Evolutionary conservation across 2,113 vertebrate genomes (phyloP).

Genomic region (Aptenodytes patagonicus): DNA sequence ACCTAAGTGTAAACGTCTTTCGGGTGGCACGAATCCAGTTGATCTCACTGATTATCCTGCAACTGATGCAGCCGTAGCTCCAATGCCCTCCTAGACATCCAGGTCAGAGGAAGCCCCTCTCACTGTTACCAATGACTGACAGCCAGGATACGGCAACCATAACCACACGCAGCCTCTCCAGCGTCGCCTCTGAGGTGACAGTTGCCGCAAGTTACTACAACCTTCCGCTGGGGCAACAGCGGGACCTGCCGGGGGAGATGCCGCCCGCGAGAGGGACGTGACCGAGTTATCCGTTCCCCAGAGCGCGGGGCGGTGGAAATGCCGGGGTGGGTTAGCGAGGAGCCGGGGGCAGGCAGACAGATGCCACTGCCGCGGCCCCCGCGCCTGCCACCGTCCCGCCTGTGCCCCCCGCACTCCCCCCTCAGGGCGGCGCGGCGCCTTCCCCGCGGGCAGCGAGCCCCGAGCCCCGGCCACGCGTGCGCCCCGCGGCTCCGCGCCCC

Average conservation of each 20-base stretch:
- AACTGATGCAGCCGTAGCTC: background rate
- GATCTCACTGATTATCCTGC: background rate
- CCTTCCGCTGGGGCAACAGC: background rate
- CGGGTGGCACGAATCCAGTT: accelerated
- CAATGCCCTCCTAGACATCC: background rate
- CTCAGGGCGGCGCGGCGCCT: background rate
- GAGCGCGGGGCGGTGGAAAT: accelerated
- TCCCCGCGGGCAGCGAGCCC: background rate
- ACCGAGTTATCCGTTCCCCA: background rate
- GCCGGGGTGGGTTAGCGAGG: background rate
- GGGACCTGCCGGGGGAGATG: background rate
- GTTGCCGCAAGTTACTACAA: background rate
- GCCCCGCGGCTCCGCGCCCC: background rate
- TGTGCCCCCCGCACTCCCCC: background rate
- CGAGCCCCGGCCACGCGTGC: background rate
- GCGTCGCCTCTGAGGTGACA: background rate
- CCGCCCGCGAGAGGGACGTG: background rate
- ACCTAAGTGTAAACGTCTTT: background rate
- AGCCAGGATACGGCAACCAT: background rate
- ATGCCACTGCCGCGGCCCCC: background rate
- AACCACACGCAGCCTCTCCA: background rate
- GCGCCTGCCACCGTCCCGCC: background rate
- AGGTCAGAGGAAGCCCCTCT: background rate
- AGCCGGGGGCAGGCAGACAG: background rate
- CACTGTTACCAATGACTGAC: background rate